Evolutionary conservation across 2,888 invertebrate genomes (phyloP), one percentile per base, ranked within the genome.

Genomic region (Drosophila rellima): DNA sequence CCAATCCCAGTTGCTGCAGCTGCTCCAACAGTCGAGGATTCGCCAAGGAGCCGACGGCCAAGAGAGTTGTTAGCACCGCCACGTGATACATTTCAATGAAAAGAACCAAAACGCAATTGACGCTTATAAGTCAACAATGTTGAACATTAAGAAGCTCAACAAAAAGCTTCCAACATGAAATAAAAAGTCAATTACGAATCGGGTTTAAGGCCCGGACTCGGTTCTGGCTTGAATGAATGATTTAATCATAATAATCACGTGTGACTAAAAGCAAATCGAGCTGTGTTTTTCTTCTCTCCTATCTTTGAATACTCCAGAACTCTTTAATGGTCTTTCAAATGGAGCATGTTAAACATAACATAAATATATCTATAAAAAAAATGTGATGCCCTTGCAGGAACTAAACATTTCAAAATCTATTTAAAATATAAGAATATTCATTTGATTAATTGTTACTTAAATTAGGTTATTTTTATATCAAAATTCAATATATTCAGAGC

Each of bases 1-100:
- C 55, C 3, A 89, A 26, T 3, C 89, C 86, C 48, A 78, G 54
- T 35, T 73, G 63, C 31, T 70, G 73, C 6, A 86, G 42, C 56
- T 86, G 84, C 1, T 70, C 61, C 31, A 86, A 23, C 4, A 86
- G 42, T 6, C 40, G 56, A 10, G 37, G 37, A 4, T 50, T 54
- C 40, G 55, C 68, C 1, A 17, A 2, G 23, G 31, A 15, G 39
- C n/a, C 15, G n/a, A 35, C 17, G 3, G 44, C 45, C 37, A 64
- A 42, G 13, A 55, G 7, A 2, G 70, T 57, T 78, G 63, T 59
- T 61, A 79, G 23, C 62, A 62, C 61, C 18, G 48, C 8, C 50
- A 67, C 31, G 13, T 50, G 26, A 47, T 44, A 44, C 77, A 77
- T 78, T 70, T 61, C 13, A 79, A 62, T 79, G 67, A 61, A 40